These are phyloP conservation scores for Pterois miles DNA, from an alignment of 2,797 vertebrate genomes.

Conservation along the genomic window DNA sequence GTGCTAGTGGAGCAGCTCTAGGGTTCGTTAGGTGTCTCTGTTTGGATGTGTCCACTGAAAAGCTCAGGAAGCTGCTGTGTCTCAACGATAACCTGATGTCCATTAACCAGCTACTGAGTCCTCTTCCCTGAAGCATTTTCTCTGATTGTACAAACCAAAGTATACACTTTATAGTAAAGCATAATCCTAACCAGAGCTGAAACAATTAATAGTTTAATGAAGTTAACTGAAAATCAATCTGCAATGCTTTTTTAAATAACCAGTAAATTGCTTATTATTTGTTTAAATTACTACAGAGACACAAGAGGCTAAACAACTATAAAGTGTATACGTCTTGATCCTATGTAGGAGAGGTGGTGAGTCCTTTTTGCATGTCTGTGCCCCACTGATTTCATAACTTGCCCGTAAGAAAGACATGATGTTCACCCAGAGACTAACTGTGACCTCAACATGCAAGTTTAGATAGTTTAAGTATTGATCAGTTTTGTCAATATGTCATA, in stretches of 20 bases:
- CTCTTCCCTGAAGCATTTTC: not conserved
- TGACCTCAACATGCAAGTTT: not conserved
- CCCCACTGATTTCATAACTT: fast-evolving
- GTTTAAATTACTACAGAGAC: too few species aligned
- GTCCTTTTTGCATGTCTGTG: not conserved
- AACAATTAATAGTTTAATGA: not conserved
- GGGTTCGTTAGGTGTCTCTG: not conserved
- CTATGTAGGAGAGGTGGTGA: not conserved
- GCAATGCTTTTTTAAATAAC: not conserved
- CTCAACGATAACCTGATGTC: too few species aligned
- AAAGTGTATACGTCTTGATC: not conserved
- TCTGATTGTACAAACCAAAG: not conserved
- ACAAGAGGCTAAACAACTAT: too few species aligned
- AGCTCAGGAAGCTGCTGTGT: not conserved
- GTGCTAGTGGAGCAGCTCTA: not conserved
- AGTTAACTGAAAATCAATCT: not conserved
- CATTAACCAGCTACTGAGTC: not conserved
- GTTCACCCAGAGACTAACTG: not conserved
- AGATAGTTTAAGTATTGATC: not conserved
- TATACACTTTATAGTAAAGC: not conserved
- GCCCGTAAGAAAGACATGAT: not conserved
- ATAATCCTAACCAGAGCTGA: not conserved
- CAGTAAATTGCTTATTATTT: fast-evolving
- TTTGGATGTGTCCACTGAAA: too few species aligned
- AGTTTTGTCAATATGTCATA: not conserved